Evolutionary conservation across 1,140 invertebrate species (phyloP).

Genomic region (Mesaphorura yosii): DNA sequence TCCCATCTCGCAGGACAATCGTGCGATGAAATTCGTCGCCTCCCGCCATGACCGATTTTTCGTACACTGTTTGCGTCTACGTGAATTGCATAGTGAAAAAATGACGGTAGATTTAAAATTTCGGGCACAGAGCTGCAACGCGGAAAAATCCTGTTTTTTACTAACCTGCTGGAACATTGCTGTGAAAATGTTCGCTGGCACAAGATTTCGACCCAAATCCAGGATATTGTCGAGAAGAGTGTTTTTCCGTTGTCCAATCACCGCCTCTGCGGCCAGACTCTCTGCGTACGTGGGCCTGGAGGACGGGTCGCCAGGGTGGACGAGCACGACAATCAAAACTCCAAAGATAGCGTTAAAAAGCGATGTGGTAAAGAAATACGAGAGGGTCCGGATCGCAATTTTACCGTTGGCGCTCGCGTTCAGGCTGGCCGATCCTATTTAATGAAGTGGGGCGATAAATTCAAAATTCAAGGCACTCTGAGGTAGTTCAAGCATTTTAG

Average conservation of each 20-base stretch:
- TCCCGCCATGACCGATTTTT: too few species aligned
- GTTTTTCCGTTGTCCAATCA: constrained; percentile 42
- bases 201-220: constrained; percentile 73
- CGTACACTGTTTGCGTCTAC: too few species aligned
- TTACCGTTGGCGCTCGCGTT: constrained; percentile 73
- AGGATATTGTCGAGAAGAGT: constrained; percentile 68
- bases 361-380: constrained; percentile 67
- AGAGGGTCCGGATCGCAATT: constrained; percentile 62
- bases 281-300: constrained; percentile 37
- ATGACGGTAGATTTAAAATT: too few species aligned
- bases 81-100: too few species aligned
- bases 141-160: too few species aligned
- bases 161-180: constrained; percentile 67
- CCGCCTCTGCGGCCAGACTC: background rate
- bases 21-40: too few species aligned
- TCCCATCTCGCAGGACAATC: constrained; percentile 49
- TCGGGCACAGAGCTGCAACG: too few species aligned
- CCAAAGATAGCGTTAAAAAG: constrained; percentile 66
- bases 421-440: constrained; percentile 60
- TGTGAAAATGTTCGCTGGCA: constrained; percentile 77
- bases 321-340: constrained; percentile 53
- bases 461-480: background rate
- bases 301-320: constrained; percentile 55
- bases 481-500: constrained; percentile 12
- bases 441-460: background rate